Evolutionary conservation across 2,888 invertebrate genomes (phyloP), one percentile per base, ranked within the genome.

Genomic region (Drosophila meridiana): DNA sequence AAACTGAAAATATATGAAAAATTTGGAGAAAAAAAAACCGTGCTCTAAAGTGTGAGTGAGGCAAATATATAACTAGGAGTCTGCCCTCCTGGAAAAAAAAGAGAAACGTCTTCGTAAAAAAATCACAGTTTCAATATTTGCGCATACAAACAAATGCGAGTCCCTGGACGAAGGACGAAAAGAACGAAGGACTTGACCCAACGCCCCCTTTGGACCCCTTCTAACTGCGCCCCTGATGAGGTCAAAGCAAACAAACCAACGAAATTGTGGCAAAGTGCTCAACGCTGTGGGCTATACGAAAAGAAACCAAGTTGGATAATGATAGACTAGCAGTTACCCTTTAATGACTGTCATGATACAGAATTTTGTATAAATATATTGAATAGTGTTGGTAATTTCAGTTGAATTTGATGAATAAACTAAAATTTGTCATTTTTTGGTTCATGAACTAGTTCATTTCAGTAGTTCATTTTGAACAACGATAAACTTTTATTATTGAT

Each of bases 81-180:
- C 20, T 20, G 20, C 50, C 30, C n/a, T 20, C 8, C 1, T 11
- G 34, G 50, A 32, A 34, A 7, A 26, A 61, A 67, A 73, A 78
- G 78, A 80, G 14, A 43, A 43, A 28, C 8, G 9, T 32, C 50
- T 32, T 67, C 42, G 20, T 36, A 56, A 56, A 56, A 55, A 56
- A 66, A 83, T 76, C 86, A 72, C 84, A 75, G 73, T 74, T 89
- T 84, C 87, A 85, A 85, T 89, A 89, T 87, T 89, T 87, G 86
- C 76, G 62, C 68, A 68, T 70, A 87, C 78, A 74, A 87, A 80
- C 76, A 83, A 87, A 80, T 74, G 71, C 61, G 73, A 71, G 50
- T 73, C 55, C 64, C 72, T 50, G 71, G 75, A 82, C 80, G 83
- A 4, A 38, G 53, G 28, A 55, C 13, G 34, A 8, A 32, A 38